phyloP scores from a whole-genome alignment of 2,888 invertebrate species.

The Polymixis flavicincta region DNA sequence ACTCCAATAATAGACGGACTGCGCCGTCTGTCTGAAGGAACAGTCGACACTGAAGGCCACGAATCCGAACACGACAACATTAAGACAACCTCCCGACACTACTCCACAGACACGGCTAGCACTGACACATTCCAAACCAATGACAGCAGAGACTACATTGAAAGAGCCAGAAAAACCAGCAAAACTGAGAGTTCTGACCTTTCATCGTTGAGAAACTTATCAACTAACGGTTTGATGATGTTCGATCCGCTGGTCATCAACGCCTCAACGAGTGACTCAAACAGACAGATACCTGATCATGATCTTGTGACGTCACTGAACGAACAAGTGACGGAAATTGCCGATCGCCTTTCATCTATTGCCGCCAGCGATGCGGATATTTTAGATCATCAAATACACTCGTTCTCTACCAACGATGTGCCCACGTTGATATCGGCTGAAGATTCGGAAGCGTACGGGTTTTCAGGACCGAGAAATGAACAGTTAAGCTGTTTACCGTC shows the following conservation, averaged over 20 bases:
- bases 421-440: slow-evolving; percentile 82
- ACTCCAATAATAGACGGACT: slow-evolving; percentile 87
- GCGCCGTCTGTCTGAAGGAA: slow-evolving; percentile 77
- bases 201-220: slow-evolving; percentile 84
- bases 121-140: slow-evolving; percentile 83
- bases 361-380: slow-evolving; percentile 82
- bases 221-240: slow-evolving; percentile 88
- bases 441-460: slow-evolving; percentile 75
- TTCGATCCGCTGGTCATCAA: slow-evolving; percentile 88
- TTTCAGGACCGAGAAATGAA: slow-evolving; percentile 81
- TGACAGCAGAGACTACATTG: slow-evolving; percentile 70
- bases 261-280: slow-evolving; percentile 78
- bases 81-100: slow-evolving; percentile 57
- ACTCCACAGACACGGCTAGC: slow-evolving; percentile 74
- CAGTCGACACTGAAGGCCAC: slow-evolving; percentile 72
- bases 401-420: slow-evolving; percentile 86
- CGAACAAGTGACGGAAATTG: slow-evolving; percentile 89
- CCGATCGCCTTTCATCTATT: slow-evolving; percentile 86
- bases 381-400: slow-evolving; percentile 82
- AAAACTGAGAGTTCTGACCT: slow-evolving; percentile 81
- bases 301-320: slow-evolving; percentile 87
- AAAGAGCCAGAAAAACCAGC: slow-evolving; percentile 80
- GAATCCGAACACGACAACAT: slow-evolving; percentile 68
- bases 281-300: slow-evolving; percentile 84
- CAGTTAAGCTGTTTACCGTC: slow-evolving; percentile 90